phyloP scores from a whole-genome alignment of 2,888 invertebrate species.

The Alloscopus bannaensis region DNA sequence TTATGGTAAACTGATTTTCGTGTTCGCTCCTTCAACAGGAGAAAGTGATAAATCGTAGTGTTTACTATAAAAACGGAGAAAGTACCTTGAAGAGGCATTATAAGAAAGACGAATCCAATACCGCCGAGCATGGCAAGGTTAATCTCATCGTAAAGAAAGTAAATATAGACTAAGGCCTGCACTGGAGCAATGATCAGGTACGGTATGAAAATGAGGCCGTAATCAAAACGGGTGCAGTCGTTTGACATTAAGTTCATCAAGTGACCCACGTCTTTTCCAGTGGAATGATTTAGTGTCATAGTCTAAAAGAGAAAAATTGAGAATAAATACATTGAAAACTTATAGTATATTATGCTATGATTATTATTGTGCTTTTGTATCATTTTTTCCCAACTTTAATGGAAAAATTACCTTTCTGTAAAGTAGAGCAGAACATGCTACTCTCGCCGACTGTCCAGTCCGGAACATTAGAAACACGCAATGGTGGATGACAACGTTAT shows the following conservation, averaged over 20 bases:
- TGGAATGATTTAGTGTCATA: conserved; percentile 85
- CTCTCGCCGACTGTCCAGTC: conserved; percentile 50
- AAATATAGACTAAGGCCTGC: conserved; percentile 87
- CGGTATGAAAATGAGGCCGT: conserved; percentile 91
- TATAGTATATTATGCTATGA: too few relatives aligned
- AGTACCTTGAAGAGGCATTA: conserved; percentile 90
- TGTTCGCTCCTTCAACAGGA: too few relatives aligned
- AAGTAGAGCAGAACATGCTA: conserved; percentile 51
- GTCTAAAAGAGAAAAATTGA: conserved; percentile 77
- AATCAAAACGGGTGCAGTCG: conserved; percentile 94
- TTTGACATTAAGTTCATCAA: conserved; percentile 95
- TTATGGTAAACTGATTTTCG: too few relatives aligned
- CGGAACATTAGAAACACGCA: conserved; percentile 80
- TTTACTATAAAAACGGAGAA: too few relatives aligned
- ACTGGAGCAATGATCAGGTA: conserved; percentile 94
- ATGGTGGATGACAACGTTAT: conserved; percentile 88
- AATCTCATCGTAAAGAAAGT: conserved; percentile 86
- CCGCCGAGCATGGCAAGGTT: conserved; percentile 85
- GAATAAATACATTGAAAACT: too few relatives aligned
- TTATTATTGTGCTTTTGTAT: not conserved
- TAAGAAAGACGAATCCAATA: conserved; percentile 85
- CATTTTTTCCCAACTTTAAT: not conserved
- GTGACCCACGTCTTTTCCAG: conserved; percentile 93
- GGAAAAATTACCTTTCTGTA: conserved; percentile 68
- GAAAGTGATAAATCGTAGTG: too few relatives aligned